Percentiles rank a stretch among this genome's conserved stretches.
These are phyloP conservation scores for Amazona vittata DNA, from an alignment of 2,113 vertebrate genomes.

Conservation along the genomic window DNA sequence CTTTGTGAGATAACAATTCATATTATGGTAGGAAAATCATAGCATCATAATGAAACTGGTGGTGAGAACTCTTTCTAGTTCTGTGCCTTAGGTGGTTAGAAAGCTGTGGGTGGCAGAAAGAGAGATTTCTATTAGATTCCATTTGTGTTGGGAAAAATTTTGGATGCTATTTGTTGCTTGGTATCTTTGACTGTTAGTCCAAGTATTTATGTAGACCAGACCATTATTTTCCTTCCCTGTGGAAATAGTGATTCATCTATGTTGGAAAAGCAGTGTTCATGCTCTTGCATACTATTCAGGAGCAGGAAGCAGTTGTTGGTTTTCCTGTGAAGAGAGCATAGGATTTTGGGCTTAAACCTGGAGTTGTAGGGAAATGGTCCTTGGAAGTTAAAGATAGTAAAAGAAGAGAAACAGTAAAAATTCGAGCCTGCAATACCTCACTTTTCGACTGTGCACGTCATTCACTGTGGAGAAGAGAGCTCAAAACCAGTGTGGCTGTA, in stretches of 20 bases:
- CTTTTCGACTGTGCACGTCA: background rate
- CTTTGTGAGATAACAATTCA: background rate
- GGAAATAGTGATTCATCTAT: background rate
- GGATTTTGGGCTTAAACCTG: background rate
- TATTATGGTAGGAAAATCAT: background rate
- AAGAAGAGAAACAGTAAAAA: background rate
- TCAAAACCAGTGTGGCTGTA: background rate
- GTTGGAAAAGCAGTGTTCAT: background rate
- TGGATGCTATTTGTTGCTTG: background rate
- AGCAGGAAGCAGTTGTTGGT: background rate
- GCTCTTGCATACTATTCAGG: background rate
- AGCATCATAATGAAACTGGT: background rate
- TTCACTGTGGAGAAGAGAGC: background rate
- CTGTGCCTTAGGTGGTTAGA: background rate
- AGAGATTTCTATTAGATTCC: background rate
- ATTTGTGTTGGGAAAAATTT: background rate
- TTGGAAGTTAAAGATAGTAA: background rate
- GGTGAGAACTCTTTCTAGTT: background rate
- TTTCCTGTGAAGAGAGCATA: background rate
- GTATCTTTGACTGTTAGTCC: background rate
- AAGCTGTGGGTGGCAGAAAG: background rate
- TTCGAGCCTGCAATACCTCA: rapidly evolving
- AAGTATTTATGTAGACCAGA: background rate
- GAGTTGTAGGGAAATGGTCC: background rate
- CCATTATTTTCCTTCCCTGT: background rate